phyloP scores from a whole-genome alignment of 1,140 invertebrate genomes.

The Papilio xuthus region DNA sequence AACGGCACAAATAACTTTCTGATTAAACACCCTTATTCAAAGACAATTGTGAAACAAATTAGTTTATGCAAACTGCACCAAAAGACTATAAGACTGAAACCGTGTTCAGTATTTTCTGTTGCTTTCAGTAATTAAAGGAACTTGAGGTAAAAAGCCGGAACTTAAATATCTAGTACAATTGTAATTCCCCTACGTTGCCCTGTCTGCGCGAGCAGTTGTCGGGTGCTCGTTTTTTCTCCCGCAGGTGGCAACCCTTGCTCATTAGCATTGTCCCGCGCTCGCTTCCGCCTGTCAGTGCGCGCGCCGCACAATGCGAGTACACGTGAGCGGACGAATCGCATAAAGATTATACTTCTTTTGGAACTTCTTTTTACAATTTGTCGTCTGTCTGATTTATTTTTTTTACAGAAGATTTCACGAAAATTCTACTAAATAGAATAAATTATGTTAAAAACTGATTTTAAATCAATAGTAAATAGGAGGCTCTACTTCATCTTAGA shows the following conservation, averaged over 20 bases:
- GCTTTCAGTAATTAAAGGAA: too few species aligned
- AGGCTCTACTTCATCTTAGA: not conserved
- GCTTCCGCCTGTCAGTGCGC: slow-evolving; percentile 50
- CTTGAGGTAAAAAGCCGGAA: not conserved
- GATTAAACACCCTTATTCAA: too few species aligned
- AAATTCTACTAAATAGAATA: not conserved
- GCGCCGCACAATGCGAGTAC: slow-evolving; percentile 45
- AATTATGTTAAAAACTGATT: not conserved
- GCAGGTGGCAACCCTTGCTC: slow-evolving; percentile 63
- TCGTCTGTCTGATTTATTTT: not conserved
- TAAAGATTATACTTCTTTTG: slow-evolving; percentile 46
- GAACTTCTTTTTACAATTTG: not conserved
- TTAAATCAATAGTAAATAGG: not conserved
- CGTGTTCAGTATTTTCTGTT: too few species aligned
- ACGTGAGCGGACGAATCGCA: slow-evolving; percentile 45
- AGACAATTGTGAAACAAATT: too few species aligned
- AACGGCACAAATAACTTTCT: too few species aligned
- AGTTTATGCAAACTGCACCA: too few species aligned
- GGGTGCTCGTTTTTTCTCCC: slow-evolving; percentile 45
- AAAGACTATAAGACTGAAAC: too few species aligned
- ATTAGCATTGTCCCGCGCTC: slow-evolving; percentile 32
- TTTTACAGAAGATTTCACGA: not conserved
- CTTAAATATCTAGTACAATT: slow-evolving; percentile 1
- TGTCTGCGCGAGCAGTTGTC: slow-evolving; percentile 42
- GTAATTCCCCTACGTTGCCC: slow-evolving; percentile 46